Conservation (phyloP, 1,140 invertebrate genomes). For the Drosophila arizonae region DNA sequence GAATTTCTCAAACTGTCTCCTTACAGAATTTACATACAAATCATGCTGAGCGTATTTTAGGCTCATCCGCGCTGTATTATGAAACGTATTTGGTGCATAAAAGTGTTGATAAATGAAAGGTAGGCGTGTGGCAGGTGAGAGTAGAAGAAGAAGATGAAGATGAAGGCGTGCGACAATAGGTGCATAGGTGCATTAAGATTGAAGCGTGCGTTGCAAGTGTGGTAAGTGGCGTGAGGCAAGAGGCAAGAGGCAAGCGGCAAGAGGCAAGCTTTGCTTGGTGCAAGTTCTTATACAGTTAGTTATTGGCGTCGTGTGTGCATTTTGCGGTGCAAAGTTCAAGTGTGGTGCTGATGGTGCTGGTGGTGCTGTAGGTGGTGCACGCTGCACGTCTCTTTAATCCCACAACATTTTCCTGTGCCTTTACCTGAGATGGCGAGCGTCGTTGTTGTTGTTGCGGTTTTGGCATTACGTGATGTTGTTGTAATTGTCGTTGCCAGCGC, state of each 20-base stretch:
- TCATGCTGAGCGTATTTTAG: too few relatives aligned
- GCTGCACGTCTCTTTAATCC: constrained; percentile 7
- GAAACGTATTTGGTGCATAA: constrained; percentile 10
- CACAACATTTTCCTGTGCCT: constrained; percentile 13
- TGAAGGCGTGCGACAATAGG: constrained; percentile 21
- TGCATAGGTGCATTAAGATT: constrained; percentile 35
- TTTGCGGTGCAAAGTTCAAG: constrained; percentile 65
- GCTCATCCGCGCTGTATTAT: not conserved
- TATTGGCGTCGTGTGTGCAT: constrained; percentile 47
- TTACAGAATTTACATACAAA: too few relatives aligned
- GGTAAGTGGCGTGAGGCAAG: constrained; percentile 6
- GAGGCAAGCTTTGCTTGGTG: constrained; percentile 12
- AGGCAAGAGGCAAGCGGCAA: constrained; percentile 4
- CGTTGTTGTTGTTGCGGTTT: constrained; percentile 76
- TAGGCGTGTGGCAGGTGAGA: not conserved
- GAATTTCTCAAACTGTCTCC: too few relatives aligned
- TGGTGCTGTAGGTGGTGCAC: too few relatives aligned
- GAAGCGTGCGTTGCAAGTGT: constrained; percentile 17
- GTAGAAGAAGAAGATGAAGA: not conserved
- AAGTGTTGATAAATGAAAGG: constrained; percentile 2
- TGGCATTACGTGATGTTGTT: constrained; percentile 77
- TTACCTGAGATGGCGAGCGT: constrained; percentile 80
- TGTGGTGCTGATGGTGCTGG: constrained; percentile 13
- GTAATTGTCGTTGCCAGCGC: constrained; percentile 76
- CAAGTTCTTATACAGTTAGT: constrained; percentile 23